Evolutionary conservation across 2,113 vertebrate species (phyloP), one percentile per base, ranked within the genome.

Genomic region (Nymphicus hollandicus): DNA sequence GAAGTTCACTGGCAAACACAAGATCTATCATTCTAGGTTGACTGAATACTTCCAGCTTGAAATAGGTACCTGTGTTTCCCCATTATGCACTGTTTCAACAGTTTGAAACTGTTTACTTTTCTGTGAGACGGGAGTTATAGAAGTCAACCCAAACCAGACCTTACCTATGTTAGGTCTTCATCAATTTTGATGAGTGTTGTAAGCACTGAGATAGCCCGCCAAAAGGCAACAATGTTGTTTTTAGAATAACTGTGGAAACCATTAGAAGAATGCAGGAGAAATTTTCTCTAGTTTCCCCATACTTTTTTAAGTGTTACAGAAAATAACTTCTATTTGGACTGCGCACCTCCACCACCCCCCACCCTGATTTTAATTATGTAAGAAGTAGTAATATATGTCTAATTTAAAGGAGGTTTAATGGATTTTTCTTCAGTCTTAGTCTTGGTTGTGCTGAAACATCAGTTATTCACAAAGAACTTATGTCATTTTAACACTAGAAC

Each of bases 281-380:
- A 52, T 77, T 76, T 76, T 66, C 24, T 33, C 71, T 22, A 43
- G 46, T 69, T 58, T 28, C 3, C 4, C 2, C 4, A 23, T 24
- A 8, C 0, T 44, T 84, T 63, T 47, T 64, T 20, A 60, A 60
- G 8, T 8, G 3, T 31, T 77, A 19, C 17, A 49, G 49, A 43
- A 84, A 70, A 66, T 28, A 31, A 1, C 29, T 79, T 35, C 9
- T 65, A 9, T 58, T 58, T 58, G 10, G n/a, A 35, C 11, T 46
- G 8, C 19, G 11, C 5, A 9, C 4, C 29, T 17, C 13, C 28
- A 15, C 29, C 29, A 41, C 2, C 9, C 11, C 37, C 9, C 10
- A 3, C 0, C 2, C 3, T 2, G 1, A 4, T 37, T 78, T 58
- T 60, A 37, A 18, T 78, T 66, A 17, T 14, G 2, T 6, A 64